These are phyloP conservation scores for Phalera bucephala DNA, from an alignment of 2,888 invertebrate genomes.

Conservation along the genomic window DNA sequence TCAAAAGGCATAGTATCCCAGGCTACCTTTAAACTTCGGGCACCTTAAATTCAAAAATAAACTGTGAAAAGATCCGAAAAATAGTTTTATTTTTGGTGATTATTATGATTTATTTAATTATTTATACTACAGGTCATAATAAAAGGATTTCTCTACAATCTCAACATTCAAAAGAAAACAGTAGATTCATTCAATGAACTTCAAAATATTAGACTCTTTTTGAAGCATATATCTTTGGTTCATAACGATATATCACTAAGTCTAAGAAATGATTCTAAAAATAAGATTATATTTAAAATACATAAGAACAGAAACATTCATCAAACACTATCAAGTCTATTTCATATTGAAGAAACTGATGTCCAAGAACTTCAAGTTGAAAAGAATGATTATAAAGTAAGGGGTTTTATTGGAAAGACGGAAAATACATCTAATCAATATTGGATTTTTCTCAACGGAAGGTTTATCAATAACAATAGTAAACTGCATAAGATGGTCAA, in stretches of 20 bases:
- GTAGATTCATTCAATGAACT: slow-evolving; percentile 80
- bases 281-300: slow-evolving; percentile 83
- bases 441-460: slow-evolving; percentile 86
- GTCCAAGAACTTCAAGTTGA: slow-evolving; percentile 64
- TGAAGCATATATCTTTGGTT: slow-evolving; percentile 86
- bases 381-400: slow-evolving; percentile 74
- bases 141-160: slow-evolving; percentile 84
- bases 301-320: slow-evolving; percentile 80
- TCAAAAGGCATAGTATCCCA: no score
- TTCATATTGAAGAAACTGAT: slow-evolving; percentile 55
- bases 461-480: slow-evolving; percentile 71
- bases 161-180: slow-evolving; percentile 83
- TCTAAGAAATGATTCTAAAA: slow-evolving; percentile 85
- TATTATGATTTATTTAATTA: no score
- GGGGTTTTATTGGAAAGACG: slow-evolving; percentile 80
- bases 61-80: no score
- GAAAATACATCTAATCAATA: slow-evolving; percentile 44
- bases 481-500: slow-evolving; percentile 60
- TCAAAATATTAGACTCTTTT: slow-evolving; percentile 80
- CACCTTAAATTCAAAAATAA: no score
- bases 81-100: no score
- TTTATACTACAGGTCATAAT: slow-evolving; percentile 87
- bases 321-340: slow-evolving; percentile 69
- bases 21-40: no score
- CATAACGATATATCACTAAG: slow-evolving; percentile 86